A percentile compares a stretch with the other conserved stretches of the same genome.
These are phyloP conservation scores for Synaphobranchus kaupii DNA, from an alignment of 2,797 vertebrate species.

Conservation along the genomic window DNA sequence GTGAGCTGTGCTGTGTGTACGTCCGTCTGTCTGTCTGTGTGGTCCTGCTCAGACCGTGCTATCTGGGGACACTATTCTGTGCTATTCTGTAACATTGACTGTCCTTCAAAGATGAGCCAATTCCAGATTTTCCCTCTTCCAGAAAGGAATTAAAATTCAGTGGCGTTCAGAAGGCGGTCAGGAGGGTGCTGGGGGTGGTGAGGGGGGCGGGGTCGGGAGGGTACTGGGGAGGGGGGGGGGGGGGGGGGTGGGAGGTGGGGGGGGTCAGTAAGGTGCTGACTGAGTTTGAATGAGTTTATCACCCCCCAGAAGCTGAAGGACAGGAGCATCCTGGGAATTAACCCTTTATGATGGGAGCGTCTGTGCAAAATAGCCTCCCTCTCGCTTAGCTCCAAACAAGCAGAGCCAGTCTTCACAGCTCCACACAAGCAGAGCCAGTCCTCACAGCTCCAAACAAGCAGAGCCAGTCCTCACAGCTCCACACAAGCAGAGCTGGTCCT, in stretches of 20 bases:
- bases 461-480: too few relatives aligned
- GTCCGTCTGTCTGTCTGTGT: slow-evolving; percentile 28
- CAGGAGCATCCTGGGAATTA: slow-evolving; percentile 41
- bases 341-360: too few relatives aligned
- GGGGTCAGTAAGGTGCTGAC: slow-evolving; percentile 58
- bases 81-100: slow-evolving; percentile 40
- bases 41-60: slow-evolving; percentile 44
- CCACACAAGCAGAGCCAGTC: too few relatives aligned
- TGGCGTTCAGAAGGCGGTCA: slow-evolving; percentile 8
- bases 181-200: neutral
- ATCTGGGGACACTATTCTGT: slow-evolving; percentile 44
- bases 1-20: slow-evolving; percentile 10
- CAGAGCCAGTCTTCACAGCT: too few relatives aligned
- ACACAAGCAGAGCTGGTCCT: too few relatives aligned
- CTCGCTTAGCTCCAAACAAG: too few relatives aligned
- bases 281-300: slow-evolving; percentile 67
- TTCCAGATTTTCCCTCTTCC: neutral
- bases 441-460: too few relatives aligned
- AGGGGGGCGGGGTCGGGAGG: slow-evolving; percentile 48
- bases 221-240: too few relatives aligned
- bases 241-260: slow-evolving; percentile 53
- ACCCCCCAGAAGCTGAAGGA: slow-evolving; percentile 65
- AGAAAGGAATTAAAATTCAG: slow-evolving; percentile 66
- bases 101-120: slow-evolving; percentile 56
- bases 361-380: neutral